Base-by-base conservation (phyloP, 1,140 invertebrate species). In the Bombus consobrinus region DNA sequence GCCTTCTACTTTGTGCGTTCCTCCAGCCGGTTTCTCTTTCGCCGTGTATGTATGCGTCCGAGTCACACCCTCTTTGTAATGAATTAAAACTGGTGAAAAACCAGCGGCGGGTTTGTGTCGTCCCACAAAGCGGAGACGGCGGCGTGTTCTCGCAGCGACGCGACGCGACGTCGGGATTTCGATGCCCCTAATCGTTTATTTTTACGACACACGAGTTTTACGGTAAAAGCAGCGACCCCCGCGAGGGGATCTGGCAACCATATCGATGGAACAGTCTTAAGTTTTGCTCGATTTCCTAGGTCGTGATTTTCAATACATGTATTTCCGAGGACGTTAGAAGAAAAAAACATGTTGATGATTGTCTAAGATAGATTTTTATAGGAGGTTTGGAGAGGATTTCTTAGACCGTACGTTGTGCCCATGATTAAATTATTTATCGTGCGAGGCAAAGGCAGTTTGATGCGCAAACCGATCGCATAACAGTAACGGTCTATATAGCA, bases 31-130 rank as follows among this genome's bases (percentile, higher is more conserved):
- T 74, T 41, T 81, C 69, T 59, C n/a, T 39, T 69, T 62, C 41
- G n/a, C 74, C 41, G 25, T 39, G 53, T 62, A 32, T 73, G 73
- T 89, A 91, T 78, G 90, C 88, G 83, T 91, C 81, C 91, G 89
- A 93, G 92, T 89, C 88, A 89, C 87, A 87, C 88, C 73, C 81
- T 85, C 85, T 89, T 89, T 89, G 79, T 89, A 87, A 89, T 68
- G 88, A 89, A 89, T 89, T 89, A 89, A 89, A 68, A 89, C 85
- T 84, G 76, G 72, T 83, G 88, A 89, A 87, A 89, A 89, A 89
- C 84, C 76, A 59, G 32, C 41, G 62, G 13, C 72, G 68, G 73
- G 78, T 69, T 88, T 72, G 73, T 41, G 41, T 62, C 37, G 87
- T 76, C 74, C 74, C 88, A 82, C 81, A 68, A 89, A 85, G 88